Base-by-base conservation (phyloP, 1,140 invertebrate species). In the Bombus breviceps region DNA sequence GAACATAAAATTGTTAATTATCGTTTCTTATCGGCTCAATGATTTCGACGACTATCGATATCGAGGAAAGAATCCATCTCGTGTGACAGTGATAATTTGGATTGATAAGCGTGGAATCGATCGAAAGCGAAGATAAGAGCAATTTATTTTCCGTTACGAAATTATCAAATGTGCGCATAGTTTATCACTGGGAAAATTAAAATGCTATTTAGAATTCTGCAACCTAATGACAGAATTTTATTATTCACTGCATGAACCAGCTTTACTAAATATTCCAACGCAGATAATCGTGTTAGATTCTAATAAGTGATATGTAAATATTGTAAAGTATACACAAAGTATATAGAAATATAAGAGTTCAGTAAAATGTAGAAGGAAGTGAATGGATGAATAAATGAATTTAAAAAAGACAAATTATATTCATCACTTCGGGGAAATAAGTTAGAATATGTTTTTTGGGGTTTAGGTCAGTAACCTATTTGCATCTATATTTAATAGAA, bases 291-390 rank as follows among this genome's bases (percentile, higher is more conserved):
- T 8, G 18, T 37, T 39, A 15, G 2, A 76, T 59, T 39, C 18
- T 18, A 15, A 39, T 9, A 41, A 41, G 47, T 10, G 43, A 57
- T 15, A 9, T 84, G 82, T 84, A 84, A 79, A 84, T 84, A 84
- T 71, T 84, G 82, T 84, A 84, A 79, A 79, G 12, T 83, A 22
- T 69, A 15, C 12, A 25, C 41, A 41, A 8, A n/a, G 43, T 12
- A 28, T 37, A n/a, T 8, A 43, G n/a, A 18, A 25, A 28, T 32
- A 10, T 13, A n/a, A 34, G 39, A 4, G 28, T 41, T 18, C 47
- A 59, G 34, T 18, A 53, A 34, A 22, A 43, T 72, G 53, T 72
- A 73, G 73, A n/a, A 34, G 8, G 28, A 25, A 37, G 2, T n/a
- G 28, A 82, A 34, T 5, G 25, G n/a, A 6, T 5, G 25, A 66